phyloP scores from a whole-genome alignment of 2,797 vertebrate species.

The Delichon dasypus region DNA sequence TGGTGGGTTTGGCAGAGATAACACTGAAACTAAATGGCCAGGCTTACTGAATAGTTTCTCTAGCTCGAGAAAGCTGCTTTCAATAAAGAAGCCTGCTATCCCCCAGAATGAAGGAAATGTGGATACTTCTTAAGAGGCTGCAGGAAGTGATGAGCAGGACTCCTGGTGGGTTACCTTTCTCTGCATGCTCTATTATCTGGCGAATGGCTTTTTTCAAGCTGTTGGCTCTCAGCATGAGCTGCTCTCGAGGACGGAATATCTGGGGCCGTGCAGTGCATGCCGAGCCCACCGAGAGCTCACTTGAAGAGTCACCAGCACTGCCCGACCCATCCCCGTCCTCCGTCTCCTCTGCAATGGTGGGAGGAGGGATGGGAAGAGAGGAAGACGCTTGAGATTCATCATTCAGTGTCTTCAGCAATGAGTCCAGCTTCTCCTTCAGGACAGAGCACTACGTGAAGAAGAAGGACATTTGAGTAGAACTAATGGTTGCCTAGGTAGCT shows the following conservation, averaged over 20 bases:
- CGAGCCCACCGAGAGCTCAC: slow-evolving; percentile 51
- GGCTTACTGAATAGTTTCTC: neutral
- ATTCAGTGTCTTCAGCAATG: slow-evolving; percentile 88
- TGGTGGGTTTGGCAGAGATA: neutral
- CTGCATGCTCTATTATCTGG: slow-evolving; percentile 96
- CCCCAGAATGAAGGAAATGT: neutral
- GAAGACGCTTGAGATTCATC: slow-evolving; percentile 91
- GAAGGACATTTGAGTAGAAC: neutral
- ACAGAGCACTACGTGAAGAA: slow-evolving; percentile 84
- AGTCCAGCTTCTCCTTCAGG: slow-evolving; percentile 94
- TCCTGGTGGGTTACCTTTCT: slow-evolving; percentile 81
- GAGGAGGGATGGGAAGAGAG: slow-evolving; percentile 81
- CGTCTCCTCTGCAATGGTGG: slow-evolving; percentile 88
- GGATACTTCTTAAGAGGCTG: neutral
- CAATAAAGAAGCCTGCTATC: neutral
- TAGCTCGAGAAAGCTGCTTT: neutral
- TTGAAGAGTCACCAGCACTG: slow-evolving; percentile 59
- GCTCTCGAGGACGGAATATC: slow-evolving; percentile 91
- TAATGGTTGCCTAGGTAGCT: neutral
- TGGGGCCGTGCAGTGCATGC: slow-evolving; percentile 79
- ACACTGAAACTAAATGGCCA: neutral
- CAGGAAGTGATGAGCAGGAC: neutral
- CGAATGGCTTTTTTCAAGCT: slow-evolving; percentile 97
- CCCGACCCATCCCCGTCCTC: slow-evolving; percentile 82
- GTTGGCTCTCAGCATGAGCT: slow-evolving; percentile 96